Evolutionary conservation across 2,113 vertebrate species (phyloP), one percentile per base, ranked within the genome.

Genomic region (Hypocryptadius cinnamomeus): DNA sequence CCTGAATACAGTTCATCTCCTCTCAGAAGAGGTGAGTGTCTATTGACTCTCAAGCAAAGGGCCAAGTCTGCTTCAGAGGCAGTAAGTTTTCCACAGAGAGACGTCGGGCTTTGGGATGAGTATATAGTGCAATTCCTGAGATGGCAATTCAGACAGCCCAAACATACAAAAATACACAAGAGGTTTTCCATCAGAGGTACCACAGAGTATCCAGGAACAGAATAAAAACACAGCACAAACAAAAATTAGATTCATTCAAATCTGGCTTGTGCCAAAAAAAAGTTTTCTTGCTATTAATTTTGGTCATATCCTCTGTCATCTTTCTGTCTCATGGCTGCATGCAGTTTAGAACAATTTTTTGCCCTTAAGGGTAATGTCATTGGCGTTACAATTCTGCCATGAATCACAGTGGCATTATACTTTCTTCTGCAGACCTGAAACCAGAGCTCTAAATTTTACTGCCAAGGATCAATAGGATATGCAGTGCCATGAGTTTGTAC

Each of bases 141-240:
- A 17, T 20, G 42, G 13, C 7, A 27, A 56, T n/a, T 7, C 15
- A 72, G 63, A 22, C 15, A 70, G 15, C 22, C 19, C 33, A 66
- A 21, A 66, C 7, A 4, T 17, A 5, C 0, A 0, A 61, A 7
- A 17, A 24, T 10, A 18, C 47, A 11, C 19, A 71, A 47, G 53
- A 35, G 13, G 23, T 57, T 28, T 12, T 21, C 14, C 71, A 13
- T 51, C 37, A 71, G 37, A 51, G 7, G 2, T 27, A 28, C 42
- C 53, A 70, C 11, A 35, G 57, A 40, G 6, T 40, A 42, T 28
- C 28, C n/a, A 77, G 37, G 23, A 72, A n/a, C 14, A 71, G 42
- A 76, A 50, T 33, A 70, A 60, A 24, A 81, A 86, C 42, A 61
- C 9, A 57, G 13, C 21, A 56, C 11, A 73, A 44, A 65, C 5